phyloP scores from a whole-genome alignment of 2,797 vertebrate genomes.

The Tympanoctomys barrerae region DNA sequence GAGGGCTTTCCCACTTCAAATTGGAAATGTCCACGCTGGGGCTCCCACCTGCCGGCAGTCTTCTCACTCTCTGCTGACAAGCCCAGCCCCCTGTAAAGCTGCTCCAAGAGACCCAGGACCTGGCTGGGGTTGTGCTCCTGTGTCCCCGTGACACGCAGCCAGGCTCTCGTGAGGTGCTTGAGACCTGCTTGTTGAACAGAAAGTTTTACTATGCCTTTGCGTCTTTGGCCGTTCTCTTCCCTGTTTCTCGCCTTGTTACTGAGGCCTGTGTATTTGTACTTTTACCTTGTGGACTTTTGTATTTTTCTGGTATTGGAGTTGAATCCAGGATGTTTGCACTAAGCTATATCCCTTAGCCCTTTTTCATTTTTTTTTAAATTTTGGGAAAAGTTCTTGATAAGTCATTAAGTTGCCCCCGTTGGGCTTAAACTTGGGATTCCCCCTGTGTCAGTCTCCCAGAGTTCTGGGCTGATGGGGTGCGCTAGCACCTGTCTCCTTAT shows the following conservation, averaged over 20 bases:
- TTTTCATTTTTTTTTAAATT: background rate
- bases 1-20: background rate
- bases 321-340: background rate
- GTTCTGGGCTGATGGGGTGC: background rate
- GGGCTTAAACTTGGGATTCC: background rate
- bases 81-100: too few species aligned
- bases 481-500: background rate
- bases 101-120: too few species aligned
- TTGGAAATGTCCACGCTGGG: background rate
- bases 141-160: too few species aligned
- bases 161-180: background rate
- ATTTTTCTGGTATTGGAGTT: background rate
- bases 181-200: background rate
- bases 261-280: background rate
- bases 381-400: background rate
- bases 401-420: background rate
- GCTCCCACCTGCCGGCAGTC: background rate
- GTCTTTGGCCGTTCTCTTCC: background rate
- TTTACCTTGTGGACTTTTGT: background rate
- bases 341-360: background rate
- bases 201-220: background rate
- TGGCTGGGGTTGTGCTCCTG: background rate
- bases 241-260: background rate
- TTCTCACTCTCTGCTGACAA: background rate
- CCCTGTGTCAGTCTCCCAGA: background rate